Evolutionary conservation across 2,113 vertebrate genomes (phyloP).

Genomic region (Tachuris rubrigastra): DNA sequence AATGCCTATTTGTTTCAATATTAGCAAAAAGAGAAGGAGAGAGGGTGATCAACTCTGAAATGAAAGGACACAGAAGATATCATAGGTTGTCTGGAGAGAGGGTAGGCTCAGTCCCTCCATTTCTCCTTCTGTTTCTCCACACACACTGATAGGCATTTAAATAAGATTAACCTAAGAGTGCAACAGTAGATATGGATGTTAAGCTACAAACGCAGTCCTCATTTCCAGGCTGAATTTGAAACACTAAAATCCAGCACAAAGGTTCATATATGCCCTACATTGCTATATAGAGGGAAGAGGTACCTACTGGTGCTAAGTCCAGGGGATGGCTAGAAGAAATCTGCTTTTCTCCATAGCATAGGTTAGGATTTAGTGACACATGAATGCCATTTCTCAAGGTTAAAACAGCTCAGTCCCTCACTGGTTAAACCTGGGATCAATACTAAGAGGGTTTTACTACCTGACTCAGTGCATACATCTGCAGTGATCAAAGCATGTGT

Average conservation of each 20-base stretch:
- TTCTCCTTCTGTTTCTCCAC: not conserved
- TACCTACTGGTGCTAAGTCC: not conserved
- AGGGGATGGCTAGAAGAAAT: not conserved
- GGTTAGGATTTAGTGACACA: not conserved
- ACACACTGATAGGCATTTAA: not conserved
- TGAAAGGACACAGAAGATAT: not conserved
- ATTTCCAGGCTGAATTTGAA: not conserved
- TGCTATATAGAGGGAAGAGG: not conserved
- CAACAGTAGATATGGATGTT: not conserved
- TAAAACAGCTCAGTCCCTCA: slow-evolving; percentile 26
- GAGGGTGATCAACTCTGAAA: not conserved
- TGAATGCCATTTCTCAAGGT: slow-evolving; percentile 8
- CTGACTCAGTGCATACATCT: slow-evolving; percentile 29
- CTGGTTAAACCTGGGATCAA: slow-evolving; percentile 31
- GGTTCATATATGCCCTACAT: not conserved
- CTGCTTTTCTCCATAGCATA: not conserved
- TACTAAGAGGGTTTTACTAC: slow-evolving; percentile 58
- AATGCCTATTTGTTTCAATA: not conserved
- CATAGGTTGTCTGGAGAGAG: not conserved
- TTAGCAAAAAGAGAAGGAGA: not conserved
- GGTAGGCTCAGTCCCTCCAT: not conserved
- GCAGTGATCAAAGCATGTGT: slow-evolving; percentile 18
- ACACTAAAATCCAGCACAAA: not conserved
- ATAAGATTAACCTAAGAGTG: not conserved
- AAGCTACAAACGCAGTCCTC: not conserved